Conservation (phyloP, 1,140 invertebrate genomes). For the Galleria mellonella region DNA sequence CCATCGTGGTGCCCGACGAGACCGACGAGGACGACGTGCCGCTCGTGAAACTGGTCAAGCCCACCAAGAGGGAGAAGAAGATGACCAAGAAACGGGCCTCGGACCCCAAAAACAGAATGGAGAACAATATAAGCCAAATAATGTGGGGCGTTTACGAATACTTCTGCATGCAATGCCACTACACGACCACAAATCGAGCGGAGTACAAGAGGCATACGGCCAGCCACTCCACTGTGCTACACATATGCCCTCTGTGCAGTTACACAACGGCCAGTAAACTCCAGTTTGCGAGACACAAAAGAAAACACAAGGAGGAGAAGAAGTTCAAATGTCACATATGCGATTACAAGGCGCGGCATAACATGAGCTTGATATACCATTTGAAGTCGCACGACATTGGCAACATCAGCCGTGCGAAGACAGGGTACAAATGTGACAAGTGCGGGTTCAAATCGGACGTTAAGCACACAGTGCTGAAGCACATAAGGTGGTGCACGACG, state of each 20-base stretch:
- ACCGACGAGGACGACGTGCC: conserved; percentile 58
- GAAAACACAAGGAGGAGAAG: conserved; percentile 38
- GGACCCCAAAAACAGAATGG: conserved; percentile 4
- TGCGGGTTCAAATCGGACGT: conserved; percentile 23
- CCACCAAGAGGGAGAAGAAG: conserved; percentile 1
- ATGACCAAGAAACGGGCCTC: neutral
- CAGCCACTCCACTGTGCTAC: conserved; percentile 22
- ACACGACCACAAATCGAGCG: conserved; percentile 9
- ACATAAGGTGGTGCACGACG: conserved; percentile 17
- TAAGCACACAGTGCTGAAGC: conserved; percentile 16
- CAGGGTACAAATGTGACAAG: conserved; percentile 26
- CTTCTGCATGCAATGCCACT: conserved; percentile 39
- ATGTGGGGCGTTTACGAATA: conserved; percentile 33
- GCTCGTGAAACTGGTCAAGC: conserved; percentile 29
- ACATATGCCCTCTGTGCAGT: conserved; percentile 35
- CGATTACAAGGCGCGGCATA: conserved; percentile 36
- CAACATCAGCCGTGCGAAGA: neutral
- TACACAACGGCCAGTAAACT: conserved; percentile 39
- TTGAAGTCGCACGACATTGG: conserved; percentile 30
- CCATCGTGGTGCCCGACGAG: conserved; percentile 51
- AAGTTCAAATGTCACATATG: conserved; percentile 43
- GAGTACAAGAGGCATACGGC: conserved; percentile 26
- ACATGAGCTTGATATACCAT: conserved; percentile 51
- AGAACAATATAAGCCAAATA: conserved; percentile 13
- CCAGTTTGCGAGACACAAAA: conserved; percentile 30